These are phyloP conservation scores for Drosophila diplacantha DNA, from an alignment of 2,888 invertebrate genomes.

Conservation along the genomic window DNA sequence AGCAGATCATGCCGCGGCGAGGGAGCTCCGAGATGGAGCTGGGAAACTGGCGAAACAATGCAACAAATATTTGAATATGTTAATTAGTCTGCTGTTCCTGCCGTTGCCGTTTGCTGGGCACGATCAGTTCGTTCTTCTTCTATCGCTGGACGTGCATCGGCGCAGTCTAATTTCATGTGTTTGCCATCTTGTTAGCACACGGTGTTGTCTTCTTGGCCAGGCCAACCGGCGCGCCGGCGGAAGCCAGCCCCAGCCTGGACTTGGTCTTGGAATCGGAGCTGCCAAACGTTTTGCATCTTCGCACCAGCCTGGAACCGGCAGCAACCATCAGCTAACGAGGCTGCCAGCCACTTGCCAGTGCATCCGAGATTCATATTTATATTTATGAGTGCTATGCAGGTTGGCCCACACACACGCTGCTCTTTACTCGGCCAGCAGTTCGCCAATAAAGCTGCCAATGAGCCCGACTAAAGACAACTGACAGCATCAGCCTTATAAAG, in stretches of 20 bases:
- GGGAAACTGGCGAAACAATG: slow-evolving; percentile 58
- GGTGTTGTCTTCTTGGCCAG: slow-evolving; percentile 15
- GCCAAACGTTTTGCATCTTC: slow-evolving; percentile 64
- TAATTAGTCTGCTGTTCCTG: slow-evolving; percentile 60
- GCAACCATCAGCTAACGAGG: slow-evolving; percentile 54
- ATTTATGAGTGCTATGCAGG: slow-evolving; percentile 61
- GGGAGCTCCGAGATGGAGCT: slow-evolving; percentile 26
- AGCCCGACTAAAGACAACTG: slow-evolving; percentile 63
- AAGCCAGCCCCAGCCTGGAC: slow-evolving; percentile 1
- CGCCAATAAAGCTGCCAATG: slow-evolving; percentile 69
- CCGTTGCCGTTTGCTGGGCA: slow-evolving; percentile 51
- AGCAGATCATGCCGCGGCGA: slow-evolving; percentile 12
- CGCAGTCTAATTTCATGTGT: slow-evolving; percentile 73
- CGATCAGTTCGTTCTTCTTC: slow-evolving; percentile 62
- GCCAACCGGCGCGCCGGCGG: slow-evolving; percentile 11
- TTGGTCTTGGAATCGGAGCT: slow-evolving; percentile 9
- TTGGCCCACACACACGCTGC: slow-evolving; percentile 43
- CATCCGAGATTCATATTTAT: slow-evolving; percentile 65
- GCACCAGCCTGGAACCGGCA: slow-evolving; percentile 38
- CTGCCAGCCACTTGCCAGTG: slow-evolving; percentile 48
- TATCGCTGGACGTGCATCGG: slow-evolving; percentile 69
- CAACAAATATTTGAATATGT: slow-evolving; percentile 72
- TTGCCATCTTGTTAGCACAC: slow-evolving; percentile 66
- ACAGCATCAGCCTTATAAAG: slow-evolving; percentile 67
- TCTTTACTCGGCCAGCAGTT: slow-evolving; percentile 6